These are phyloP conservation scores for Lasioglossum zephyrum DNA, from an alignment of 2,888 invertebrate species.

Conservation along the genomic window DNA sequence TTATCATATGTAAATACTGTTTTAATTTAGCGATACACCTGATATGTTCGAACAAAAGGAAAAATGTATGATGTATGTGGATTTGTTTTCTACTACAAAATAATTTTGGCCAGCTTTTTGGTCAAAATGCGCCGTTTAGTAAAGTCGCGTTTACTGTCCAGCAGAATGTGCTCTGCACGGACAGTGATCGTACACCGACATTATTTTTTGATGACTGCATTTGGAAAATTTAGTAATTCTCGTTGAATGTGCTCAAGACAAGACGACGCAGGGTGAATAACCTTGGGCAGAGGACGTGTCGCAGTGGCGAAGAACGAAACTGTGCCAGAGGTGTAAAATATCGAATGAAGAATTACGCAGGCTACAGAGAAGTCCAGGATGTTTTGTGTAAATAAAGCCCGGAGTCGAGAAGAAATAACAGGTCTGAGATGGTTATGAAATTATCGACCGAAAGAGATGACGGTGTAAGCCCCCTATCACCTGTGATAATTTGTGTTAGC, in stretches of 20 bases:
- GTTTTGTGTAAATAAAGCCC: neutral
- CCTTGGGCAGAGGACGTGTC: neutral
- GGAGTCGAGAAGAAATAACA: constrained; percentile 35
- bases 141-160: too few species aligned
- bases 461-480: constrained; percentile 69
- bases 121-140: too few species aligned
- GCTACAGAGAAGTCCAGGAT: neutral
- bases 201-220: too few species aligned
- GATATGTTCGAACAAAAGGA: too few species aligned
- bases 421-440: constrained; percentile 56
- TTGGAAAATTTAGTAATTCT: neutral
- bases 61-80: too few species aligned
- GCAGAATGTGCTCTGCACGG: too few species aligned
- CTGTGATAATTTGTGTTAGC: constrained; percentile 80
- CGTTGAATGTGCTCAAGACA: constrained; percentile 9
- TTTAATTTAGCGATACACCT: too few species aligned
- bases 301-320: neutral
- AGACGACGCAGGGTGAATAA: neutral
- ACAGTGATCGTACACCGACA: too few species aligned
- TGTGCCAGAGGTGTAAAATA: neutral
- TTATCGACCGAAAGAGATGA: constrained; percentile 61
- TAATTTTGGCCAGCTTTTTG: too few species aligned
- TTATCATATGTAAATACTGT: too few species aligned
- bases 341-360: neutral
- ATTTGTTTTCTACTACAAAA: too few species aligned